Conservation (phyloP, 1,140 invertebrate species). For the Zaprionus ornatus region DNA sequence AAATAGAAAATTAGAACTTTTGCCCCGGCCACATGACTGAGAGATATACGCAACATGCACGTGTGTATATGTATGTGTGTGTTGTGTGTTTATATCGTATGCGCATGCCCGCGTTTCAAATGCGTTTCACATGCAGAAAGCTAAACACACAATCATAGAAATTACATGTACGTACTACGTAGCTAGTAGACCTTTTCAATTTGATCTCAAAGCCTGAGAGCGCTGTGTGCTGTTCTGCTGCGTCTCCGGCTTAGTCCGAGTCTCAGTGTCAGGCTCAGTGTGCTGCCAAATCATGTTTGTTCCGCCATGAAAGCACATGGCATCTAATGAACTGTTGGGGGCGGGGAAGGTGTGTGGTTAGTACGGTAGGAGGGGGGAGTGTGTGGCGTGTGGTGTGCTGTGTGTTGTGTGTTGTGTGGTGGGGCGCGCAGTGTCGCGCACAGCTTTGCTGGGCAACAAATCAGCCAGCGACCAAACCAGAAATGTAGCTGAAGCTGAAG, state of each 20-base stretch:
- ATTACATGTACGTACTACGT: constrained; percentile 20
- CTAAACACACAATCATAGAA: constrained; percentile 5
- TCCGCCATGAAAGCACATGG: constrained; percentile 77
- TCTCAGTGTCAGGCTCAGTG: constrained; percentile 51
- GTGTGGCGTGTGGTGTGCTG: constrained; percentile 11
- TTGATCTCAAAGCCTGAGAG: not conserved
- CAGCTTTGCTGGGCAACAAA: constrained; percentile 71
- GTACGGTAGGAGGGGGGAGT: not conserved
- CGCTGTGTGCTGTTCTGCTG: not conserved
- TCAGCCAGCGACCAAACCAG: constrained; percentile 75
- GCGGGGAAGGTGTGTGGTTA: constrained; percentile 53
- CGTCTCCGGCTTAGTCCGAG: constrained; percentile 9
- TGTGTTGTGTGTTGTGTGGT: constrained; percentile 33
- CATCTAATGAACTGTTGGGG: constrained; percentile 78
- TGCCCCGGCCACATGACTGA: constrained; percentile 12
- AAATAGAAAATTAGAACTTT: constrained; percentile 54
- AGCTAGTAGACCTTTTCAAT: constrained; percentile 1
- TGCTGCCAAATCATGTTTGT: constrained; percentile 77
- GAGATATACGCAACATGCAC: constrained; percentile 7
- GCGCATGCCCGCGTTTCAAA: constrained; percentile 27
- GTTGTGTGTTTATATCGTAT: not conserved
- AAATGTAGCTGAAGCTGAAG: constrained; percentile 59
- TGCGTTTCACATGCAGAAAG: constrained; percentile 44
- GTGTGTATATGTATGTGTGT: not conserved
- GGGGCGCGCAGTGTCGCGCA: constrained; percentile 39